These are phyloP conservation scores for Bombus sylvicola DNA, from an alignment of 1,140 invertebrate species.

Conservation along the genomic window DNA sequence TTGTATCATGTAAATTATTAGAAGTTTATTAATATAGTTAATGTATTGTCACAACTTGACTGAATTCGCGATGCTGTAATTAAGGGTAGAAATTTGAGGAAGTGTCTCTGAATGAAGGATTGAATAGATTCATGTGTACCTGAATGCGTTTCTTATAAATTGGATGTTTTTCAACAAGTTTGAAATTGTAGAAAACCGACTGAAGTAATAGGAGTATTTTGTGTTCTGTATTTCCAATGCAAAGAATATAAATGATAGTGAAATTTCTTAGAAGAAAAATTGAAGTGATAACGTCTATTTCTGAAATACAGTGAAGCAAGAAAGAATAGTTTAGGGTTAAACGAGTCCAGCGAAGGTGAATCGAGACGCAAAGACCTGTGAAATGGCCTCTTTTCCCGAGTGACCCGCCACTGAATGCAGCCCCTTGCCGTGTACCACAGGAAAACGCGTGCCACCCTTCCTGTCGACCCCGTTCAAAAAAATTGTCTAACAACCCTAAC, in stretches of 20 bases:
- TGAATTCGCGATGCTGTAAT: too few relatives aligned
- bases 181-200: not conserved
- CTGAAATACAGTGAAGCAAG: not conserved
- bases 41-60: too few relatives aligned
- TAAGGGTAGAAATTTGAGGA: too few relatives aligned
- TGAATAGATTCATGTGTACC: too few relatives aligned
- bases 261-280: not conserved
- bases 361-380: slow-evolving; percentile 49
- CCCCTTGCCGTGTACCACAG: slow-evolving; percentile 13
- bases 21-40: too few relatives aligned
- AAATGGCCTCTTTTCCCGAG: slow-evolving; percentile 60
- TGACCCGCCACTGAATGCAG: slow-evolving; percentile 43
- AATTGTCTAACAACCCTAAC: slow-evolving; percentile 50
- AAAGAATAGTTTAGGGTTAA: slow-evolving; percentile 15
- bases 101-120: too few relatives aligned
- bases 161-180: too few relatives aligned
- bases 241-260: not conserved
- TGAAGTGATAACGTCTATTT: not conserved
- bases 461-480: slow-evolving; percentile 47
- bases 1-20: not conserved
- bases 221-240: not conserved
- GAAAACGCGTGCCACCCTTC: slow-evolving; percentile 42
- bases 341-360: slow-evolving; percentile 33
- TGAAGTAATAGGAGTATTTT: not conserved
- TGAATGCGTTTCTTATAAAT: too few relatives aligned